Percentiles rank a stretch among this genome's conserved stretches.
Conservation (phyloP, 2,797 vertebrate genomes). For the Enteromius afrohamiltoni region DNA sequence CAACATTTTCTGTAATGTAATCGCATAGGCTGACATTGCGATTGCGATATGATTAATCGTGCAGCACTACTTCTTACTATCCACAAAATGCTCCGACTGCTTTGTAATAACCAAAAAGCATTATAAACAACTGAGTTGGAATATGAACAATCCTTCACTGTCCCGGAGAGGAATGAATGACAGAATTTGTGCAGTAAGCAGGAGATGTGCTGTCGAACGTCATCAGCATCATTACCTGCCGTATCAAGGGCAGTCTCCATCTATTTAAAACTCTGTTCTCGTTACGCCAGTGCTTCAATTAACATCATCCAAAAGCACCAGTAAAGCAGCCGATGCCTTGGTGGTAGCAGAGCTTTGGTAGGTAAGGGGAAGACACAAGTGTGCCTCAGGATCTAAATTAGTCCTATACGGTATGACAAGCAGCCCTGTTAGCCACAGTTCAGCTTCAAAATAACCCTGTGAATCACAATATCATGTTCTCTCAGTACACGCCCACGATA, state of each 20-base stretch:
- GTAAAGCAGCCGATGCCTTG: background rate
- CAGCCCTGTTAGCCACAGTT: constrained; percentile 34
- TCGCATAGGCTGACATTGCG: no score
- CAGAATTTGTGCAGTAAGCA: constrained; percentile 43
- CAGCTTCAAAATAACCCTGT: constrained; percentile 54
- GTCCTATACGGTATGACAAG: constrained; percentile 37
- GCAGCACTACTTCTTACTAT: background rate
- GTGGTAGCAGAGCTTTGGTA: constrained; percentile 19
- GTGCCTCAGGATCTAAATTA: constrained; percentile 45
- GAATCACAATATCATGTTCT: constrained; percentile 46
- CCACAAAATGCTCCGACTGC: background rate
- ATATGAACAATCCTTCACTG: background rate
- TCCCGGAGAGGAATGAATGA: background rate
- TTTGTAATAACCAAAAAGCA: background rate
- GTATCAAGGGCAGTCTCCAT: constrained; percentile 32
- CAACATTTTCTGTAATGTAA: no score
- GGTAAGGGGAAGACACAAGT: background rate
- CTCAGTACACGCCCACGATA: constrained; percentile 2
- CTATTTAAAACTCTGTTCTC: constrained; percentile 40
- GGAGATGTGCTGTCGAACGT: constrained; percentile 21
- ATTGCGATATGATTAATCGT: no score
- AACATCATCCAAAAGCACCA: background rate
- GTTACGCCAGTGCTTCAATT: constrained; percentile 13
- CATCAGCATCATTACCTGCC: constrained; percentile 42
- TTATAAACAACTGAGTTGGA: background rate